Conservation (phyloP, 2,113 vertebrate species). For the Ochotona princeps region DNA sequence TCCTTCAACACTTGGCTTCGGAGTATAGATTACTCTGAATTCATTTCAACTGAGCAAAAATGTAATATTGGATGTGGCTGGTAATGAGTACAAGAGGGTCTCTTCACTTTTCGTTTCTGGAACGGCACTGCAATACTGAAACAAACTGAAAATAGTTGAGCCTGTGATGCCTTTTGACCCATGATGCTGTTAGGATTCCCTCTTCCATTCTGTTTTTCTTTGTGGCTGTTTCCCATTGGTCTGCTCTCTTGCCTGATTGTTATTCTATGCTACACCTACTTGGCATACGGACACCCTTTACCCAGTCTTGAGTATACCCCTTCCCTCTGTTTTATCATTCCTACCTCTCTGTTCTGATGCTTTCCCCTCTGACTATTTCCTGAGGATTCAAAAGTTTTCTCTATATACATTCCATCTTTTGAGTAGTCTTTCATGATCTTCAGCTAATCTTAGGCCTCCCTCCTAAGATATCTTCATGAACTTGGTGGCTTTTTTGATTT, state of each 20-base stretch:
- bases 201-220: neutral
- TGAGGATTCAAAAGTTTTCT: neutral
- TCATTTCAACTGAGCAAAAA: neutral
- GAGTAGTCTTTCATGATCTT: neutral
- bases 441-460: neutral
- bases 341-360: neutral
- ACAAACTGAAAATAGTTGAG: constrained; percentile 25
- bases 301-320: too few relatives aligned
- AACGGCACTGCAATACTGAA: neutral
- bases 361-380: neutral
- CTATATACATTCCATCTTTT: accelerated
- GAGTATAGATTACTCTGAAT: neutral
- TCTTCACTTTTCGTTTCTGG: neutral
- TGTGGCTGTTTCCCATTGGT: neutral
- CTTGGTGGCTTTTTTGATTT: neutral
- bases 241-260: neutral
- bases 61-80: neutral
- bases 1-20: neutral
- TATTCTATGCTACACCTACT: neutral
- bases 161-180: neutral
- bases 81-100: neutral
- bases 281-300: neutral
- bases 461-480: neutral
- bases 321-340: neutral
- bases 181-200: neutral